A percentile compares a stretch with the other conserved stretches of the same genome.
These are phyloP conservation scores for Spilogale gracilis DNA, from an alignment of 2,113 vertebrate species.

Conservation along the genomic window DNA sequence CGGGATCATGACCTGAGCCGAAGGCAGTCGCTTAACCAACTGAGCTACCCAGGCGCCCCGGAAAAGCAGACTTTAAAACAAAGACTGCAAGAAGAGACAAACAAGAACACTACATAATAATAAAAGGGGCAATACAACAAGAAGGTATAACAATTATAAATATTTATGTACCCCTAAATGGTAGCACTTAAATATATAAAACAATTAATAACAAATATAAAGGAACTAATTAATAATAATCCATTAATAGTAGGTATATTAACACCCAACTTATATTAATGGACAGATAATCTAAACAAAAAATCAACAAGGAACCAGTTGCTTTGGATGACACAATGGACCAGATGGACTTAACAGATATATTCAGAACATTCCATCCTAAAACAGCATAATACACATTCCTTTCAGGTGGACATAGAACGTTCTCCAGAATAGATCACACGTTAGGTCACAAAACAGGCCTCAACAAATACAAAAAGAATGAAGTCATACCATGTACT, in stretches of 20 bases:
- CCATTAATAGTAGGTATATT: not conserved
- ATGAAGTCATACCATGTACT: not conserved
- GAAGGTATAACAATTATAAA: not conserved
- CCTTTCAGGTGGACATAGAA: not conserved
- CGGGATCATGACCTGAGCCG: no score
- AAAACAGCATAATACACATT: not conserved
- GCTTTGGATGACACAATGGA: not conserved
- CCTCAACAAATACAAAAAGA: not conserved
- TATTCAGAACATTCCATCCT: not conserved
- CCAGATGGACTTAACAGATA: not conserved
- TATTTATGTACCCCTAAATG: not conserved
- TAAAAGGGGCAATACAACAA: not conserved
- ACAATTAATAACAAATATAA: not conserved
- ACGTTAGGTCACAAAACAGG: not conserved
- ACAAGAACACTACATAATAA: not conserved
- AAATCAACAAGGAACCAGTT: not conserved
- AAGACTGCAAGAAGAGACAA: not conserved
- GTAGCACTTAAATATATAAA: not conserved
- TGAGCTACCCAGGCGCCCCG: no score
- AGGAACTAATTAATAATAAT: no score
- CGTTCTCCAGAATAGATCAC: not conserved
- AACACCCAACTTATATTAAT: not conserved
- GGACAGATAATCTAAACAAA: not conserved
- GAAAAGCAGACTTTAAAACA: not conserved
- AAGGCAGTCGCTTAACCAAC: no score